Evolutionary conservation across 2,888 invertebrate species (phyloP).

Genomic region (Latheticus oryzae): DNA sequence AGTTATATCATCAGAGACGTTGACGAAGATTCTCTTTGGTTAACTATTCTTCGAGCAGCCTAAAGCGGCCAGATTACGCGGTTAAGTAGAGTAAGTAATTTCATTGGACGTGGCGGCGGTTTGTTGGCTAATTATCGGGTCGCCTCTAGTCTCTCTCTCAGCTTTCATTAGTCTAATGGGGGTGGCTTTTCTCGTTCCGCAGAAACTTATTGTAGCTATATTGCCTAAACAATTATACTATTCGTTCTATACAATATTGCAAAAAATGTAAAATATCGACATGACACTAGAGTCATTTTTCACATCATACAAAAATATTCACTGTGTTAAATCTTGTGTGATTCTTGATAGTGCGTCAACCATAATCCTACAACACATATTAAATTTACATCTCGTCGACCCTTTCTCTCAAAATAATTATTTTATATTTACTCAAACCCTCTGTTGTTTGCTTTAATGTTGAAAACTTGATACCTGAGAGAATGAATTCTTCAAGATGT

Average conservation of each 20-base stretch:
- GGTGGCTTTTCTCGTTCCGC: conserved; percentile 40
- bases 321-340: too few species aligned
- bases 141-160: conserved; percentile 58
- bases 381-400: too few species aligned
- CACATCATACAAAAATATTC: too few species aligned
- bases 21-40: conserved; percentile 54
- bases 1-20: conserved; percentile 52
- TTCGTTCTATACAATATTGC: too few species aligned
- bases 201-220: conserved; percentile 25
- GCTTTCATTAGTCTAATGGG: conserved; percentile 62
- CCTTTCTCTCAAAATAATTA: too few species aligned
- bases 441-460: conserved; percentile 9
- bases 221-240: too few species aligned
- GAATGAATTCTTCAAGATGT: conserved; percentile 22
- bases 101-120: conserved; percentile 60
- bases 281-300: too few species aligned
- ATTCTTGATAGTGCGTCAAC: too few species aligned
- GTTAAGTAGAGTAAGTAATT: conserved; percentile 64
- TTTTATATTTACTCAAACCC: conserved; percentile 13
- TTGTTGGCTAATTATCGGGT: conserved; percentile 65
- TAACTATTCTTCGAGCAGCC: conserved; percentile 58
- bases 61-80: conserved; percentile 62
- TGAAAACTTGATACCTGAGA: conserved; percentile 9
- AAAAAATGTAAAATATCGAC: too few species aligned
- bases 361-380: too few species aligned